phyloP scores from a whole-genome alignment of 2,888 invertebrate species.

The Lithophane semibrunnea region DNA sequence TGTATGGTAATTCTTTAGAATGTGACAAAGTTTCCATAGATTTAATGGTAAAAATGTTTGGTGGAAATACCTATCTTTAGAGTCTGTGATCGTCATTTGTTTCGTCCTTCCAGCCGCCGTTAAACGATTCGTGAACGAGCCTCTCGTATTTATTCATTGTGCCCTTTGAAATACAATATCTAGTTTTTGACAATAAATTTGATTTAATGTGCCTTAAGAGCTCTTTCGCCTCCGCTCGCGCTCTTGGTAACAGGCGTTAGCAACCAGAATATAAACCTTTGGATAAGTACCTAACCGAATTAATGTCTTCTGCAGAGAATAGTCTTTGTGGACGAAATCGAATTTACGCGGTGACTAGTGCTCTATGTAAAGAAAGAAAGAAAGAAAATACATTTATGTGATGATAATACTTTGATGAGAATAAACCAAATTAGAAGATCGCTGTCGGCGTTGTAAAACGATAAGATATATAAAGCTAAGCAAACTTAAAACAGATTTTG shows the following conservation, averaged over 20 bases:
- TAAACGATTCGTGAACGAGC: conserved; percentile 17
- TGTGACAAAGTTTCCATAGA: background rate
- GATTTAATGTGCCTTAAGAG: conserved; percentile 38
- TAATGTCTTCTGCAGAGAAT: conserved; percentile 38
- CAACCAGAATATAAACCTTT: conserved; percentile 41
- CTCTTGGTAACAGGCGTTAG: conserved; percentile 36
- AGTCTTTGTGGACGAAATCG: conserved; percentile 35
- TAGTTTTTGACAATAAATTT: conserved; percentile 42
- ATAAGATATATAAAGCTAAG: background rate
- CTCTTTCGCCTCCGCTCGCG: conserved; percentile 20
- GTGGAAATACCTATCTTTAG: background rate
- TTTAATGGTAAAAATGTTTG: conserved; percentile 19
- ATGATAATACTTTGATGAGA: conserved; percentile 26
- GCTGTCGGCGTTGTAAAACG: background rate
- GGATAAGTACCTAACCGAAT: conserved; percentile 35
- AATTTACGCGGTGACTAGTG: conserved; percentile 32
- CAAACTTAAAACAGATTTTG: too few relatives aligned
- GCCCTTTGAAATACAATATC: conserved; percentile 35
- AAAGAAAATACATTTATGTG: background rate
- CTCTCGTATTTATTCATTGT: conserved; percentile 27
- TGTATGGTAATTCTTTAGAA: background rate
- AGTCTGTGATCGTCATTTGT: conserved; percentile 25
- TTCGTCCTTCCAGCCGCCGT: conserved; percentile 8
- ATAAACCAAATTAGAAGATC: background rate
- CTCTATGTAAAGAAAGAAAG: background rate